phyloP scores from a whole-genome alignment of 2,113 vertebrate genomes.

The Sylvietta virens region DNA sequence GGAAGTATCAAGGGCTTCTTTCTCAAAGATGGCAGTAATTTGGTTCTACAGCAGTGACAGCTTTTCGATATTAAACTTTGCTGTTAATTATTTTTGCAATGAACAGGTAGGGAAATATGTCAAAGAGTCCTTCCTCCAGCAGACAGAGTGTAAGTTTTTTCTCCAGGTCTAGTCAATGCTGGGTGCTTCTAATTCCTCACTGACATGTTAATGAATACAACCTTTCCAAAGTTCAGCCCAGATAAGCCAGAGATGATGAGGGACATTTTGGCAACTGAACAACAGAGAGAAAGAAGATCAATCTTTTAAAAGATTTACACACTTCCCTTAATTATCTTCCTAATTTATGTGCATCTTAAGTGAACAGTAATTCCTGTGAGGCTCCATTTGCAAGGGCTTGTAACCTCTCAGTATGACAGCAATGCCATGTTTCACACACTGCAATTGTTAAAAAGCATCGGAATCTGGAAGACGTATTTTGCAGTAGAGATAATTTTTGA shows the following conservation, averaged over 20 bases:
- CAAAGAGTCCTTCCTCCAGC: neutral
- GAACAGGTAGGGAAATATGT: neutral
- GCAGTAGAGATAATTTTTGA: neutral
- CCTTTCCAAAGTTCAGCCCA: neutral
- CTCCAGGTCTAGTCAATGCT: neutral
- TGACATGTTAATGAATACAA: neutral
- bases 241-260: neutral
- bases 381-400: neutral
- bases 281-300: neutral
- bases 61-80: neutral
- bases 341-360: slow-evolving; percentile 1
- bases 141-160: neutral
- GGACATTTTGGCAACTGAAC: neutral
- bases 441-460: neutral
- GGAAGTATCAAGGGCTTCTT: neutral
- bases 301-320: slow-evolving; percentile 4
- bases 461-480: neutral
- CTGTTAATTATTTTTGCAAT: neutral
- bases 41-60: neutral
- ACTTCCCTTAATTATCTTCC: neutral
- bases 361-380: neutral
- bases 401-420: neutral
- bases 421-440: neutral
- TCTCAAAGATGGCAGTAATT: neutral
- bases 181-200: neutral